These are phyloP conservation scores for Aphelenchoides besseyi DNA, from an alignment of 1,140 invertebrate species.

Conservation along the genomic window DNA sequence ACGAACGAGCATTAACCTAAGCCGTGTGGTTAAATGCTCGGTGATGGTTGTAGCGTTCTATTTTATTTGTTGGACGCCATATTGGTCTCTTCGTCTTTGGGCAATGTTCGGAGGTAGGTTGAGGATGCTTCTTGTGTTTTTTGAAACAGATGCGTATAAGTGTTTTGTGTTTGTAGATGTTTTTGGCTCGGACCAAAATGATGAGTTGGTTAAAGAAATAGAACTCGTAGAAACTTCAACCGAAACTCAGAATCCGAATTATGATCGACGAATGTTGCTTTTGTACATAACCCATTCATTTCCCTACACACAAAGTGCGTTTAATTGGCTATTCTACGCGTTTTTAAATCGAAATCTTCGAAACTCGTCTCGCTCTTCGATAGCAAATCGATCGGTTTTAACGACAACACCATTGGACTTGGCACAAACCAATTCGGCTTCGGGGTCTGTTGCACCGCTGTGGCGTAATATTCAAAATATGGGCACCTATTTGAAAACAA, in stretches of 20 bases:
- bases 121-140: too few relatives aligned
- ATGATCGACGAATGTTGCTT: constrained; percentile 31
- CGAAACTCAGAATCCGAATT: too few relatives aligned
- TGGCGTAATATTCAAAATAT: constrained; percentile 50
- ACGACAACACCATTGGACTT: constrained; percentile 39
- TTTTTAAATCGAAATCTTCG: constrained; percentile 57
- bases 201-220: background rate
- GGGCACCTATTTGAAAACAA: constrained; percentile 48
- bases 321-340: constrained; percentile 61
- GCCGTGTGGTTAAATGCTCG: constrained; percentile 56
- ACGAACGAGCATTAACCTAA: constrained; percentile 49
- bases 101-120: constrained; percentile 10
- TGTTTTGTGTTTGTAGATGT: background rate
- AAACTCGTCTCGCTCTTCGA: constrained; percentile 34
- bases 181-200: background rate
- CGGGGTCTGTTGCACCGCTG: constrained; percentile 30
- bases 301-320: constrained; percentile 55
- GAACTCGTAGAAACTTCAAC: too few relatives aligned
- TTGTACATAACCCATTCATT: constrained; percentile 54
- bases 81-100: constrained; percentile 42
- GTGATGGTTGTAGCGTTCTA: constrained; percentile 60
- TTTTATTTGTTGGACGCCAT: constrained; percentile 60
- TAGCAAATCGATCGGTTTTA: constrained; percentile 23
- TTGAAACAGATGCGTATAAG: background rate
- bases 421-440: constrained; percentile 23